A percentile compares a stretch with the other conserved stretches of the same genome.
These are phyloP conservation scores for Tetramorium simillimum DNA, from an alignment of 1,140 invertebrate species.

Conservation along the genomic window DNA sequence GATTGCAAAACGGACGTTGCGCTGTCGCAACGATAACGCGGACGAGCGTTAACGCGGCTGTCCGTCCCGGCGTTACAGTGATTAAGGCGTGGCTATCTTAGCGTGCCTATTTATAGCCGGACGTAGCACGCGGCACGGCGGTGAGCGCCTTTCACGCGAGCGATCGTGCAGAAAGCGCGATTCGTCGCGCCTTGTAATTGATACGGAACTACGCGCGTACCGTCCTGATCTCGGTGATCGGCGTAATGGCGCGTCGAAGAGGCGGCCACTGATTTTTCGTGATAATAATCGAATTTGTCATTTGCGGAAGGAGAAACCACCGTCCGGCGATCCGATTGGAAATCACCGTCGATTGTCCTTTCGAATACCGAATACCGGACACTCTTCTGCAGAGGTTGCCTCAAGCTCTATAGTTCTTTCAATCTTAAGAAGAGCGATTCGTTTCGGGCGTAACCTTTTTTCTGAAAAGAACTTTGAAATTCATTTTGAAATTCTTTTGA, in stretches of 20 bases:
- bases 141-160: conserved; percentile 32
- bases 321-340: too few species aligned
- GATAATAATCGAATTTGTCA: neutral
- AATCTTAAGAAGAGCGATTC: neutral
- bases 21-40: conserved; percentile 38
- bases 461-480: neutral
- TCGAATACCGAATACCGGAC: too few species aligned
- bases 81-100: conserved; percentile 60
- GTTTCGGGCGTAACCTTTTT: neutral
- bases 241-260: conserved; percentile 8
- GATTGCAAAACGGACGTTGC: conserved; percentile 21
- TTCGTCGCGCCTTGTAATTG: conserved; percentile 20
- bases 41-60: neutral
- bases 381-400: too few species aligned
- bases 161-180: conserved; percentile 43
- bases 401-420: too few species aligned
- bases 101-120: conserved; percentile 52
- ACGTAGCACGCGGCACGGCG: conserved; percentile 4
- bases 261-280: neutral
- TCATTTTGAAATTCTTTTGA: too few species aligned
- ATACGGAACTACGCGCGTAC: neutral
- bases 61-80: conserved; percentile 28
- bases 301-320: neutral
- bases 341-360: too few species aligned
- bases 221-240: neutral